Evolutionary conservation across 2,113 vertebrate genomes (phyloP).

Genomic region (Bolborhynchus lineola): DNA sequence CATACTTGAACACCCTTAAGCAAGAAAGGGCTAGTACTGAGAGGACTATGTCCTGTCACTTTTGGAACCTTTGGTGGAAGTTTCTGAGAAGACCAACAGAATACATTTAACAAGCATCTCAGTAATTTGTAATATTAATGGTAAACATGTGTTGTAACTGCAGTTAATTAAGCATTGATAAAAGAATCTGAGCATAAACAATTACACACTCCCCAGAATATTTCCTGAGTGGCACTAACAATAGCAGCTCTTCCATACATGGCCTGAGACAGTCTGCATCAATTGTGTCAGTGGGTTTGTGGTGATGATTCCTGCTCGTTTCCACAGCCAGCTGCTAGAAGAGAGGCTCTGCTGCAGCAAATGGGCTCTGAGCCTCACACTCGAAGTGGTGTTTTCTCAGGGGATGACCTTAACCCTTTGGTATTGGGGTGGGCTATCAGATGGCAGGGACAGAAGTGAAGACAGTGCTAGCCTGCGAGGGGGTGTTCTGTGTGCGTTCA

Average conservation of each 20-base stretch:
- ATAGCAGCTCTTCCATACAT: constrained; percentile 8
- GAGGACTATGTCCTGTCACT: fast-evolving
- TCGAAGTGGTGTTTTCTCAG: background rate
- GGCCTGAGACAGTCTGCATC: background rate
- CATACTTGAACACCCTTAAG: background rate
- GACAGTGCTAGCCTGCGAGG: fast-evolving
- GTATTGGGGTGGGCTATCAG: background rate
- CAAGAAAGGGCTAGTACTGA: background rate
- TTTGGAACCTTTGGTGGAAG: background rate
- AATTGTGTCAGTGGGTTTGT: background rate
- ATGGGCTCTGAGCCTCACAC: background rate
- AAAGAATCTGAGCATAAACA: constrained; percentile 49
- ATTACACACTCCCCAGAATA: constrained; percentile 39
- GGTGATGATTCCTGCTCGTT: background rate
- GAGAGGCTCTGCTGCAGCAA: background rate
- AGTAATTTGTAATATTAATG: constrained; percentile 53
- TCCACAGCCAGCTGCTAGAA: background rate
- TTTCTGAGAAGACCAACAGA: background rate
- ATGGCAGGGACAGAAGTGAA: background rate
- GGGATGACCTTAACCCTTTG: background rate
- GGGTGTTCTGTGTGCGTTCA: background rate
- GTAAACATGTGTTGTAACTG: constrained; percentile 53
- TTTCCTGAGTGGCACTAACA: constrained; percentile 54
- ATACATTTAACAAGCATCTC: background rate
- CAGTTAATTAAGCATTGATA: constrained; percentile 52